Conservation (phyloP, 2,797 vertebrate genomes). For the Natrix natrix region DNA sequence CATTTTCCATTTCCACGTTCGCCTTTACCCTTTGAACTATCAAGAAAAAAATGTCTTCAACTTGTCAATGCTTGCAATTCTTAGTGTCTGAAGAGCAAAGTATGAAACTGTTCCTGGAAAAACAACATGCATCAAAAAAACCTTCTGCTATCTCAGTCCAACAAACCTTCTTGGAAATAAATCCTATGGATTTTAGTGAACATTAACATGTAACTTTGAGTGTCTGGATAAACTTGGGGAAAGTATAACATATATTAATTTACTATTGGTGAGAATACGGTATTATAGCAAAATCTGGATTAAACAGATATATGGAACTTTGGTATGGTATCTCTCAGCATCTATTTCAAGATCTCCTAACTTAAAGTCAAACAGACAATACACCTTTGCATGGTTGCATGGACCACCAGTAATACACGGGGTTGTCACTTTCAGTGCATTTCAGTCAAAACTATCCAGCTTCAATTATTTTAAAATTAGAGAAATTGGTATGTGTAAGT, state of each 20-base stretch:
- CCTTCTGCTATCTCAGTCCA: background rate
- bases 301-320: background rate
- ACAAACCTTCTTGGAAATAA: background rate
- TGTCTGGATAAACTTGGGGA: background rate
- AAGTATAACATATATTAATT: background rate
- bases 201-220: background rate
- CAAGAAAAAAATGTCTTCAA: background rate
- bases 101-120: background rate
- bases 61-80: background rate
- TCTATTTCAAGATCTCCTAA: background rate
- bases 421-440: background rate
- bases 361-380: background rate
- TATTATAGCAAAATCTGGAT: background rate
- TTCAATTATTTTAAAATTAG: background rate
- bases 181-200: background rate
- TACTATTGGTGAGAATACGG: background rate
- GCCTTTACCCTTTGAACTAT: background rate
- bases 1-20: conserved; percentile 6
- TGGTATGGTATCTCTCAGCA: background rate
- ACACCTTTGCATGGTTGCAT: background rate
- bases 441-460: background rate
- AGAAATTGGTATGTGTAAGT: background rate
- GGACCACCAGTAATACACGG: background rate
- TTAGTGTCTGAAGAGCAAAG: background rate
- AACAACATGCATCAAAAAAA: background rate